A percentile compares a stretch with the other conserved stretches of the same genome.
Conservation (phyloP, 2,888 invertebrate species). For the Mactromeris polynyma region DNA sequence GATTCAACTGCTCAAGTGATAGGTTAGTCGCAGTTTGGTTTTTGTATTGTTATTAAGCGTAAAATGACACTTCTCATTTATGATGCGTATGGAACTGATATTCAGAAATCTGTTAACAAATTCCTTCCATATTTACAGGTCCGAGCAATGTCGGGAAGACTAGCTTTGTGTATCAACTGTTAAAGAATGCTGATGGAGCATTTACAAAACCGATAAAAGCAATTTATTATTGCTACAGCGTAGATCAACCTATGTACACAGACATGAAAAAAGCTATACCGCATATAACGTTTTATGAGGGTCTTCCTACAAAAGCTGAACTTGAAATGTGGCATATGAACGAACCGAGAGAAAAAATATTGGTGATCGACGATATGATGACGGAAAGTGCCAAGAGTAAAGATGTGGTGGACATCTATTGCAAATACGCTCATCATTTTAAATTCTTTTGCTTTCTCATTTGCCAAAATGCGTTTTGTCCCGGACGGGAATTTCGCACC, state of each 20-base stretch:
- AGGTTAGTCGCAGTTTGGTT: too few species aligned
- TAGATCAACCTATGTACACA: slow-evolving; percentile 65
- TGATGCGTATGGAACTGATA: slow-evolving; percentile 19
- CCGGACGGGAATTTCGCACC: slow-evolving; percentile 59
- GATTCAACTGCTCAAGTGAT: too few species aligned
- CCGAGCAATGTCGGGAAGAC: slow-evolving; percentile 58
- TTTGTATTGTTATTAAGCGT: slow-evolving; percentile 44
- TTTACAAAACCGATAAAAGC: slow-evolving; percentile 56
- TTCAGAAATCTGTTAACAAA: not conserved
- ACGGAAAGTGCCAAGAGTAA: slow-evolving; percentile 45
- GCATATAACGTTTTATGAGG: slow-evolving; percentile 51
- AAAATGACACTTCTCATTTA: slow-evolving; percentile 27
- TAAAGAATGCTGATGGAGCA: slow-evolving; percentile 54
- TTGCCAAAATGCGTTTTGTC: slow-evolving; percentile 62
- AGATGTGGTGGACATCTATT: slow-evolving; percentile 61
- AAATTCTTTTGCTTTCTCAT: slow-evolving; percentile 65
- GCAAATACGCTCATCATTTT: slow-evolving; percentile 63
- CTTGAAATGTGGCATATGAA: slow-evolving; percentile 58
- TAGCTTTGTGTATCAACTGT: slow-evolving; percentile 53
- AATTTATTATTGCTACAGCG: slow-evolving; percentile 60
- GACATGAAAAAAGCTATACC: slow-evolving; percentile 62
- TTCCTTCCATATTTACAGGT: slow-evolving; percentile 31
- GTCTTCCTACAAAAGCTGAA: slow-evolving; percentile 49
- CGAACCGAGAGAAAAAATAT: slow-evolving; percentile 50
- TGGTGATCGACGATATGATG: slow-evolving; percentile 63